Evolutionary conservation across 2,888 invertebrate genomes (phyloP), one percentile per base, ranked within the genome.

Genomic region (Adelphocoris suturalis): DNA sequence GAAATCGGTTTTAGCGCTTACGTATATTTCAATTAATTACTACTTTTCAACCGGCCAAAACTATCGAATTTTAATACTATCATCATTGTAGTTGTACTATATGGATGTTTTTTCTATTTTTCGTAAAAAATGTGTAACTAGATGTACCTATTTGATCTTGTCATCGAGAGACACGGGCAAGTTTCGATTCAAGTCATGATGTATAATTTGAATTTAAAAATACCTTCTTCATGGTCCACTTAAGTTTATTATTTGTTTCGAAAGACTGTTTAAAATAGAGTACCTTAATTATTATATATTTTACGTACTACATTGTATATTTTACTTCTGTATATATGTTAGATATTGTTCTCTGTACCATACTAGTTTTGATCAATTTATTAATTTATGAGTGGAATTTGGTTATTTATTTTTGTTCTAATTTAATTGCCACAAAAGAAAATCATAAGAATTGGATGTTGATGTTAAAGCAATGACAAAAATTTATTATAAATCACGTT

Each of bases 401-500:
- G 68, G 68, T 68, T 68, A 78, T 78, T 78, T 46, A 46, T 78
- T 37, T 78, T 78, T 47, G 78, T 78, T 78, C 76, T 37, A 76
- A 78, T 46, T 78, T 47, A 47, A 78, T 19, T 47, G 13, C 47
- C 78, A 19, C 16, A 78, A 78, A 78, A 61, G 9, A 11, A 68
- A 19, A 78, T 28, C 16, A 78, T 16, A 46, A 46, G 16, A 47
- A 78, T 47, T 78, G 78, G 78, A 78, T 78, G 78, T 78, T 78
- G 46, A 78, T 78, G 78, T 78, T 78, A 19, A 78, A 37, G 46
- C 19, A 78, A 78, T 78, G 47, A 78, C 78, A 23, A 78, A 78
- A 78, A 78, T 78, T 78, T 78, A 78, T 78, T 47, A 78, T 78
- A 78, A 46, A 78, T 78, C 46, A 78, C 78, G 78, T 78, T 78